Evolutionary conservation across 1,140 invertebrate species (phyloP), one percentile per base, ranked within the genome.

Genomic region (Lucilia sericata): DNA sequence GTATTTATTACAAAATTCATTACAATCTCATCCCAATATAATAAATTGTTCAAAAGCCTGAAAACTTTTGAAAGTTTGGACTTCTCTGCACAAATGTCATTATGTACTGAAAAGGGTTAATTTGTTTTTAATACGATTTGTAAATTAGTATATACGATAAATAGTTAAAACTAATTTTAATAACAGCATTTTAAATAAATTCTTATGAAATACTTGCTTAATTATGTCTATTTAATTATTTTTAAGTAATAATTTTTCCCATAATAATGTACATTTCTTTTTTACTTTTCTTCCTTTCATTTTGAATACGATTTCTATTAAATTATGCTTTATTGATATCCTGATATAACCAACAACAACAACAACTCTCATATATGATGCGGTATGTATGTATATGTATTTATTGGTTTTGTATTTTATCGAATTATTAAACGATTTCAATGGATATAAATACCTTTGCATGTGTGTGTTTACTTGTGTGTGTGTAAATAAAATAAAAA

Each of bases 301-400:
- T 42, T 42, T 10, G 3, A 30, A 42, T 42, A 42, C 42, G 5
- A 70, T 21, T 70, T 19, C n/a, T 70, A 70, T 70, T 70, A 70
- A 70, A 70, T 70, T 70, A 70, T 70, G 65, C 65, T 25, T 70
- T 70, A 70, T 70, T 70, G 65, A 70, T n/a, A 21, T 70, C 65
- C 65, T 70, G 65, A 70, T n/a, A 21, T 8, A 70, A 12, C 5
- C 55, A 60, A 60, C n/a, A 17, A 7, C n/a, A 60, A 60, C 55
- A 17, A 60, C 14, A 60, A 17, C 25, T 30, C 25, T 30, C 3
- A 30, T 30, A 30, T 65, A 49, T 4, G n/a, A 70, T 25, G 19
- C 65, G 8, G 60, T 21, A 12, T 70, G 60, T 70, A 9, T 10
- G 21, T 70, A n/a, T 65, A 65, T n/a, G 60, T 30, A 30, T 30